Evolutionary conservation across 2,797 vertebrate species (phyloP).

Genomic region (Paratrypauchen microcephalus): DNA sequence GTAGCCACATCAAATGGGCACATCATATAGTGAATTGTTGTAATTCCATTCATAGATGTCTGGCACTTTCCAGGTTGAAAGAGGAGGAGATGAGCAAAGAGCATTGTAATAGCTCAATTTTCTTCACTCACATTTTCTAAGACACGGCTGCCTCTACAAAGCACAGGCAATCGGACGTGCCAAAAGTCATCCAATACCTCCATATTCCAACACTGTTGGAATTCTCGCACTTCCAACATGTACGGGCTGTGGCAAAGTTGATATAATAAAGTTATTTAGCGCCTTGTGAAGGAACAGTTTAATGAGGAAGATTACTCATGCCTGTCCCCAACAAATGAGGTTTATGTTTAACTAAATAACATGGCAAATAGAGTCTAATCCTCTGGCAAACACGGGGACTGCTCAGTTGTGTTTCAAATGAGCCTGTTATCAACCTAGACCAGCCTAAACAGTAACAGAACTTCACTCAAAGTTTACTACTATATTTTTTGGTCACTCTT

Average conservation of each 20-base stretch:
- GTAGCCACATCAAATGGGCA: constrained; percentile 13
- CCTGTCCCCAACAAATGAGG: constrained; percentile 1
- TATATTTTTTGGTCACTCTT: background rate
- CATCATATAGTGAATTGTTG: constrained; percentile 4
- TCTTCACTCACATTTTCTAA: constrained; percentile 28
- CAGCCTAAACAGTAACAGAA: background rate
- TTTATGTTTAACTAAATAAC: background rate
- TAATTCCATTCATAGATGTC: constrained; percentile 31
- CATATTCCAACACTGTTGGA: background rate
- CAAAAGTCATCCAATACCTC: background rate
- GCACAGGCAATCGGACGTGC: constrained; percentile 4
- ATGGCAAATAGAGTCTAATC: constrained; percentile 3
- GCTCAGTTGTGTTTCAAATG: constrained; percentile 6
- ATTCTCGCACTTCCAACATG: background rate
- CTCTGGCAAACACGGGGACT: constrained; percentile 4
- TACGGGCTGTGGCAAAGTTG: background rate
- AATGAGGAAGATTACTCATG: constrained; percentile 13
- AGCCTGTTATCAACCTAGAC: background rate
- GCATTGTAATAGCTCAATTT: constrained; percentile 35
- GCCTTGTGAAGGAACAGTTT: constrained; percentile 8
- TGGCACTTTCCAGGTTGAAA: constrained; percentile 27
- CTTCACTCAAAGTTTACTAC: background rate
- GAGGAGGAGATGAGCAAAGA: constrained; percentile 11
- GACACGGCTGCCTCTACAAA: constrained; percentile 19
- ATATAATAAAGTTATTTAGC: constrained; percentile 1